Conservation (phyloP, 2,888 invertebrate genomes). For the Venustoraphidia nigricollis region DNA sequence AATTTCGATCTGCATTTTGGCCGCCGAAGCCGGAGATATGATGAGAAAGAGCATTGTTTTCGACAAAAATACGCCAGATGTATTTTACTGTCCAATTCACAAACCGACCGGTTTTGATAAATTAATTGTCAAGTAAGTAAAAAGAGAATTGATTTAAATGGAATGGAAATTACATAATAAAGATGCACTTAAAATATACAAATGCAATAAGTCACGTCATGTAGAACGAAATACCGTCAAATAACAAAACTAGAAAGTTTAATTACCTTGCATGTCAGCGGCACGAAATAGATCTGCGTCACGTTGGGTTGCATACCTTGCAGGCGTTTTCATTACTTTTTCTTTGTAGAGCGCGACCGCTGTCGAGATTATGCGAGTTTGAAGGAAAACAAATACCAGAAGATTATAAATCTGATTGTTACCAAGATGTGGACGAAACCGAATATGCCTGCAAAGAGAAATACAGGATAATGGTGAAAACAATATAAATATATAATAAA, state of each 20-base stretch:
- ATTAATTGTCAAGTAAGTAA: constrained; percentile 45
- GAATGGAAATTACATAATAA: background rate
- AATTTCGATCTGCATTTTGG: too few species aligned
- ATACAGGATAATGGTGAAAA: constrained; percentile 56
- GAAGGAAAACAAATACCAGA: constrained; percentile 52
- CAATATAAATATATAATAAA: constrained; percentile 9
- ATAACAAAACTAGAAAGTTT: too few species aligned
- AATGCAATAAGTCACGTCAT: too few species aligned
- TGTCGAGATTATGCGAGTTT: constrained; percentile 58
- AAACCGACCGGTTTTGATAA: constrained; percentile 62
- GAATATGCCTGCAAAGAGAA: constrained; percentile 70
- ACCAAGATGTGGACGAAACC: constrained; percentile 63
- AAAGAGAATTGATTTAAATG: background rate
- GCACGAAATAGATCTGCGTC: too few species aligned
- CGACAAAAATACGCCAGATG: constrained; percentile 63
- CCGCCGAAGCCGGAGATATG: constrained; percentile 43
- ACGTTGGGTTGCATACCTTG: too few species aligned
- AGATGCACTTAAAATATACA: too few species aligned
- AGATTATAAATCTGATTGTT: constrained; percentile 64
- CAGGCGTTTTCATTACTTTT: too few species aligned
- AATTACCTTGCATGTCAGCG: too few species aligned
- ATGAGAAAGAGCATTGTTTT: constrained; percentile 63
- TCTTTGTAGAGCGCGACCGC: constrained; percentile 36
- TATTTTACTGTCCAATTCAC: constrained; percentile 63
- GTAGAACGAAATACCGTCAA: too few species aligned